These are phyloP conservation scores for Chymomyza costata DNA, from an alignment of 1,140 invertebrate species.

Conservation along the genomic window DNA sequence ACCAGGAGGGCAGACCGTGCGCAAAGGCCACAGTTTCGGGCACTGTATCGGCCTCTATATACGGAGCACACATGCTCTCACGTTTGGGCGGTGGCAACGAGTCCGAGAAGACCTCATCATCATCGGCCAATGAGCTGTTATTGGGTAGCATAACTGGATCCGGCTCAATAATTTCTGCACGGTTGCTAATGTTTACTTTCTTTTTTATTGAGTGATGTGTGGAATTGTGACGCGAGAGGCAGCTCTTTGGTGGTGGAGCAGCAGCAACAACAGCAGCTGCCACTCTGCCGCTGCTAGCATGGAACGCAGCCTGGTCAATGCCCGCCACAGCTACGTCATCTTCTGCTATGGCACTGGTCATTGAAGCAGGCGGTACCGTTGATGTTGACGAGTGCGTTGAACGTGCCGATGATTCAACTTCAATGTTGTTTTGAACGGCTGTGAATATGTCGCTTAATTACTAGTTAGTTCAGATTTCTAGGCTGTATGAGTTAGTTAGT, in stretches of 20 bases:
- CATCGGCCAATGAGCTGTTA: constrained; percentile 50
- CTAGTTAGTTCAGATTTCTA: no score
- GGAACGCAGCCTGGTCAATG: not conserved
- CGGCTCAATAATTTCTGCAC: constrained; percentile 70
- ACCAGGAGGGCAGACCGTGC: constrained; percentile 72
- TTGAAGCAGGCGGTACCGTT: constrained; percentile 54
- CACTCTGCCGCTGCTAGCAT: not conserved
- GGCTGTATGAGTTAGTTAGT: no score
- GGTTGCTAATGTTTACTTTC: constrained; percentile 67
- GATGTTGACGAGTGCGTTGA: constrained; percentile 60
- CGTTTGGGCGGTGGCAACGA: constrained; percentile 67
- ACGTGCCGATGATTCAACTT: constrained; percentile 15
- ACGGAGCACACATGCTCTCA: constrained; percentile 75
- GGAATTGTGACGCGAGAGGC: constrained; percentile 66
- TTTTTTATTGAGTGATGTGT: constrained; percentile 69
- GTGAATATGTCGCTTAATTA: constrained; percentile 37
- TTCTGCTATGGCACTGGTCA: constrained; percentile 47
- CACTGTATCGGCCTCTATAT: constrained; percentile 56
- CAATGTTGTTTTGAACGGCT: constrained; percentile 26
- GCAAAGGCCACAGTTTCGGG: constrained; percentile 57
- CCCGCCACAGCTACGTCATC: constrained; percentile 19
- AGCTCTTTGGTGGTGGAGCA: constrained; percentile 57
- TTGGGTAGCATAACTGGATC: constrained; percentile 49
- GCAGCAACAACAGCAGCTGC: not conserved
- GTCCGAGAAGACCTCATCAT: constrained; percentile 76